These are phyloP conservation scores for Corythornis cristatus DNA, from an alignment of 2,113 vertebrate genomes.

Conservation along the genomic window DNA sequence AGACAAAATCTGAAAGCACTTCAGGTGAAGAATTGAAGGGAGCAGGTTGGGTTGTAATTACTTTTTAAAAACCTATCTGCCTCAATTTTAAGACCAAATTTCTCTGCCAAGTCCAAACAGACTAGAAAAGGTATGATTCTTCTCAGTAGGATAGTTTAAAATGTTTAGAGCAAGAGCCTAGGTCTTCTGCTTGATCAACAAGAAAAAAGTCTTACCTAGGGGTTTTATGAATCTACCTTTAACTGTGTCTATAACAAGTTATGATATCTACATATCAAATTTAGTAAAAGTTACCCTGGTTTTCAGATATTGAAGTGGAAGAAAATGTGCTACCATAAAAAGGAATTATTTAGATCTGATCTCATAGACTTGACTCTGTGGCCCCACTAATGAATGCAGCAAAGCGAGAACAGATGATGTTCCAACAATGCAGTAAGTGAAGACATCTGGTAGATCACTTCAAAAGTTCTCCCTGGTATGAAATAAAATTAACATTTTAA, in stretches of 20 bases:
- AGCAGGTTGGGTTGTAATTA: neutral
- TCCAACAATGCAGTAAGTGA: neutral
- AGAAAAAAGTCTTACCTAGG: neutral
- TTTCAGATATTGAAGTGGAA: neutral
- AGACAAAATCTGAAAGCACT: neutral
- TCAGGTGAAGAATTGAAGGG: neutral
- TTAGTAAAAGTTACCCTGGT: neutral
- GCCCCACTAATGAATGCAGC: rapidly evolving
- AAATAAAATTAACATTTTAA: neutral
- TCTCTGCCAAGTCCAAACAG: neutral
- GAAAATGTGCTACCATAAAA: neutral
- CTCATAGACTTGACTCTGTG: neutral
- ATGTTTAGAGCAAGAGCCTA: neutral
- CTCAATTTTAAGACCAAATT: neutral
- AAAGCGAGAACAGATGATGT: neutral
- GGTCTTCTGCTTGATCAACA: neutral
- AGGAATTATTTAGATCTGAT: neutral
- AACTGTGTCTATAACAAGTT: neutral
- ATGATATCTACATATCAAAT: neutral
- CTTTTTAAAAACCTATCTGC: neutral
- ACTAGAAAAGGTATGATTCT: neutral
- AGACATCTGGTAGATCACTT: neutral
- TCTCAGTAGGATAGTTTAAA: neutral
- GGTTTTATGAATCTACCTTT: neutral
- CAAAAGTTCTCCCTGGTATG: neutral